Evolutionary conservation across 2,113 vertebrate genomes (phyloP), one percentile per base, ranked within the genome.

Genomic region (Cettia cetti): DNA sequence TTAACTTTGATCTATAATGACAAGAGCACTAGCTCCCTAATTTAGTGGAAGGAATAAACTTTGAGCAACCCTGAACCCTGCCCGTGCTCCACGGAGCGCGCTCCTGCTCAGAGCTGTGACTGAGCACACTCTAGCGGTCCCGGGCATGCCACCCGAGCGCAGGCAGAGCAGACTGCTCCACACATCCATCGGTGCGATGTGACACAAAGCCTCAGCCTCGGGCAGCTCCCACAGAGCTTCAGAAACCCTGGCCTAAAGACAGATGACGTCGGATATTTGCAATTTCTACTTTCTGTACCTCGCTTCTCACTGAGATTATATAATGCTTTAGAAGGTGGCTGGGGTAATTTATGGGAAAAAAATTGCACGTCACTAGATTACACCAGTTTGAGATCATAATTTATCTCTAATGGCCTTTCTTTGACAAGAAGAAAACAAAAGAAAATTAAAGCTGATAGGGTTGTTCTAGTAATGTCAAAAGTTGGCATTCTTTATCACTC

Each of bases 381-480:
- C n/a, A 95, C 91, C 91, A 72, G 53, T 95, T 97, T 97, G 96
- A 97, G 93, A 97, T 94, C 83, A 78, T 92, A 94, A 91, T 95
- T 97, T 92, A 76, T 86, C 71, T 78, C 68, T 97, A 94, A 85
- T 93, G 82, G 95, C 79, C 97, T 90, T 96, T 95, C 92, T 87
- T 40, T 95, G 81, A 91, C 94, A 96, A 94, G 85, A 94, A 89
- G 68, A 92, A 96, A 93, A 92, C 90, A 96, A 92, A 87, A 92
- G 79, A 91, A 94, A 95, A 94, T 95, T 90, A 96, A 97, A 97
- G 93, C 87, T 80, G 95, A 96, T 94, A 86, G 82, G 64, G 39
- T 94, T 98, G 94, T 92, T 96, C 94, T 61, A 94, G 81, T 97
- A 95, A 96, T 93, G 96, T 97, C 97, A 95, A 63, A 97, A 97